Base-by-base conservation (phyloP, 2,888 invertebrate species). In the Bembecia ichneumoniformis region DNA sequence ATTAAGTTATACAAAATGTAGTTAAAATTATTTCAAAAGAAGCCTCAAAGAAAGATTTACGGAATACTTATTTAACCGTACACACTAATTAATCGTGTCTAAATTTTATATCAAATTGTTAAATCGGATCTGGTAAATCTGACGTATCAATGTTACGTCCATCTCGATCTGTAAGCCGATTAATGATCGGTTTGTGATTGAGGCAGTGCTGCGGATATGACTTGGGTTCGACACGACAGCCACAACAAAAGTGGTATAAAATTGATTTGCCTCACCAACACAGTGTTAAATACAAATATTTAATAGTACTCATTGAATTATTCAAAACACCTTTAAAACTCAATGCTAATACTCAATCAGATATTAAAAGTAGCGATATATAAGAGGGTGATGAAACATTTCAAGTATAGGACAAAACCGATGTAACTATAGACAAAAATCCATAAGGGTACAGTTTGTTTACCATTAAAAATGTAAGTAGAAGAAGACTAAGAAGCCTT, bases 121-220 rank as follows among this genome's bases (percentile, higher is more conserved):
- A 13, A 49, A 45, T 45, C 17, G 40, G 49, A 44, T 20, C 28
- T 28, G 43, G 45, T 17, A 66, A 65, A 68, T 62, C 64, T 62
- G 71, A 68, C 68, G 66, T 63, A 68, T 67, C 66, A 68, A 71
- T 68, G 67, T 67, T 62, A 66, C 62, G 66, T 64, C 61, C 63
- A 60, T 56, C 56, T 59, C 58, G 54, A 60, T 36, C 43, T 55
- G 11, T 75, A 77, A 78, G 66, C 76, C 61, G 77, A 77, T 77
- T 74, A 76, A 63, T 63, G 50, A 62, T 62, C 58, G 51, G 59
- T 56, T 55, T 54, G 58, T 57, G 55, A 55, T 56, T 52, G 50
- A 49, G 53, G 51, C 51, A 56, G 52, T 56, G 53, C 58, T 44
- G 51, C 55, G 56, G 55, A 54, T 58, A 59, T 60, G 62, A 61